Base-by-base conservation (phyloP, 2,113 vertebrate genomes). In the Cyprinodon tularosa region DNA sequence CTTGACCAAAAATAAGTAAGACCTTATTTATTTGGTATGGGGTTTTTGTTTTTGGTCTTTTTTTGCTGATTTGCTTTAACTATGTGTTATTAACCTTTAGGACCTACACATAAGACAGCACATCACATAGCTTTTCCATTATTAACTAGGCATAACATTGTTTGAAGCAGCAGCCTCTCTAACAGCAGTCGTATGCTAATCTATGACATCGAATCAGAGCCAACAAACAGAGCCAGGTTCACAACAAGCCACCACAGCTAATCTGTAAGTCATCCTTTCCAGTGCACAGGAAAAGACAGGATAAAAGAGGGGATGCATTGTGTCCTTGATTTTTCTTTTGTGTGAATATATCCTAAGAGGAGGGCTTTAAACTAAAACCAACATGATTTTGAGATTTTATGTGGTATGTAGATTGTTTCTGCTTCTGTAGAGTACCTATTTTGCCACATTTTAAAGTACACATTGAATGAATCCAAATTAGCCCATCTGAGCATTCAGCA, bases 111-210 rank as follows among this genome's bases (percentile, higher is more conserved):
- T 20, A 12, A 53, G 53, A 74, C 72, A 75, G 45, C 67, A 61
- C 61, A 36, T 29, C 74, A 37, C 57, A 74, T 62, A 42, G 71
- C 42, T 76, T 39, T 73, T 71, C 42, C 65, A 73, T 83, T 70
- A 77, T 78, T 76, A 77, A 77, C 44, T 20, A 65, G 74, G 60
- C 67, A 67, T 86, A 77, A 77, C 77, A 72, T 81, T 74, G 72
- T 60, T 20, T 79, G 84, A 91, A 88, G 82, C 84, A 89, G 88
- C 87, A 78, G 78, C 70, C 79, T 72, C 66, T 80, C 86, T 87
- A 88, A 84, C 85, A 84, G 90, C 92, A 93, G 91, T 89, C 92
- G 90, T 93, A 91, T 93, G 92, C 80, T 93, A 92, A 94, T 93
- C 78, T 76, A 42, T 39, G 71, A 37, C n/a, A 76, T 88, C 93